Conservation (phyloP, 2,888 invertebrate species). For the Synanthedon andrenaeformis region DNA sequence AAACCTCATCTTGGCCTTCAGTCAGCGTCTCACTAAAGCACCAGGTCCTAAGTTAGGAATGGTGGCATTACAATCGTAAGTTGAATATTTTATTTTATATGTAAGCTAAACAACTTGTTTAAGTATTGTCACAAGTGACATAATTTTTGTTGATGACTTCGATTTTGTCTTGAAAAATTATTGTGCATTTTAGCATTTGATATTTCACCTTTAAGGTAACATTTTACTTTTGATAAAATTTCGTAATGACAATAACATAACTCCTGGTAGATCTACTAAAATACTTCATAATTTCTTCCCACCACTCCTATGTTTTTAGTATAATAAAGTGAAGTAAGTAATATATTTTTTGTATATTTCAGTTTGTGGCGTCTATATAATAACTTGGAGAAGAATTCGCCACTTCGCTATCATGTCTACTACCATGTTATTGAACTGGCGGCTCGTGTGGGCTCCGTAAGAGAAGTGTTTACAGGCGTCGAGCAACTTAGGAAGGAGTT, state of each 20-base stretch:
- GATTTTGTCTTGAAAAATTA: no score
- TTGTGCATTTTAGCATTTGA: no score
- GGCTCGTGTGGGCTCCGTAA: conserved; percentile 86
- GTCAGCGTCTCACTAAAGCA: conserved; percentile 91
- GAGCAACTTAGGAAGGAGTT: conserved; percentile 87
- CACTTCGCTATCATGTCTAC: conserved; percentile 92
- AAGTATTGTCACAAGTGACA: background rate
- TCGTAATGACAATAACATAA: no score
- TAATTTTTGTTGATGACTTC: background rate
- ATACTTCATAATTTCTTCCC: no score
- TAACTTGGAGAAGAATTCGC: conserved; percentile 85
- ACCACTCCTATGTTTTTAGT: no score
- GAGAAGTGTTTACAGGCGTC: conserved; percentile 86
- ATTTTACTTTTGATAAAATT: no score
- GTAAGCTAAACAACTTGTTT: no score
- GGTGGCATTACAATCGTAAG: conserved; percentile 88
- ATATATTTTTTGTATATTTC: conserved; percentile 22
- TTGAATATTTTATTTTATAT: conserved; percentile 14
- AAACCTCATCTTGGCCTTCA: conserved; percentile 89
- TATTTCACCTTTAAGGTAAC: no score
- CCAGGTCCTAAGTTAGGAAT: conserved; percentile 83
- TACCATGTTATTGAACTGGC: conserved; percentile 92
- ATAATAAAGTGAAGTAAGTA: no score
- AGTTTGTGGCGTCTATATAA: conserved; percentile 93
- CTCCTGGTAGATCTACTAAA: no score